Evolutionary conservation across 2,113 vertebrate genomes (phyloP).

Genomic region (Oenanthe melanoleuca): DNA sequence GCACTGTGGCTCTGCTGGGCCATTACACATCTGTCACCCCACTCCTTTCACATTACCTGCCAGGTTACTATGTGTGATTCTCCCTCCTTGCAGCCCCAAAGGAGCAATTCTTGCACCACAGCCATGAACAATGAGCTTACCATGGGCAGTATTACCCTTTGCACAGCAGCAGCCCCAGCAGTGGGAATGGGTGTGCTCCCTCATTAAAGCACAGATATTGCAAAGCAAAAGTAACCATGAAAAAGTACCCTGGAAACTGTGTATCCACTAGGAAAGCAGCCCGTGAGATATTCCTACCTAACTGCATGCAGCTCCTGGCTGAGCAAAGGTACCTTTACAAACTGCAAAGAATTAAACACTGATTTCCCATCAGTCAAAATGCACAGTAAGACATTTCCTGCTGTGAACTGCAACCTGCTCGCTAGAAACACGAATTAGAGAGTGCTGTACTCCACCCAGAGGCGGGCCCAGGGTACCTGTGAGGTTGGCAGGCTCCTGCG

Average conservation of each 20-base stretch:
- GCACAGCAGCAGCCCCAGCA: constrained; percentile 11
- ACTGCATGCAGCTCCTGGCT: not conserved
- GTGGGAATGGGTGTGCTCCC: not conserved
- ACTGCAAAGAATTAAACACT: not conserved
- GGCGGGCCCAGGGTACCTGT: constrained; percentile 75
- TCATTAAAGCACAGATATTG: constrained; percentile 16
- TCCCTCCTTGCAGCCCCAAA: not conserved
- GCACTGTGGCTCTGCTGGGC: not conserved
- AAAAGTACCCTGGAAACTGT: not conserved
- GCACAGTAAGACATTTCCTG: not conserved
- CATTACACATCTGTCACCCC: not conserved
- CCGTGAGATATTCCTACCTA: not conserved
- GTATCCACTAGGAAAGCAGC: not conserved
- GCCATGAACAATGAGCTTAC: not conserved
- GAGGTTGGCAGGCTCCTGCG: constrained; percentile 78
- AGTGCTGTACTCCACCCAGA: not conserved
- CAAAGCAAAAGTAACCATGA: constrained; percentile 11
- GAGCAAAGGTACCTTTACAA: not conserved
- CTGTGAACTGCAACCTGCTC: not conserved
- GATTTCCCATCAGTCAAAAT: not conserved
- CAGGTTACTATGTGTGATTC: not conserved
- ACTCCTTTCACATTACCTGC: not conserved
- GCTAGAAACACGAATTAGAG: not conserved
- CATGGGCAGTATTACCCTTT: not conserved
- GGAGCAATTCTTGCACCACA: not conserved